phyloP scores from a whole-genome alignment of 2,797 vertebrate species.

The Siniperca undulata region DNA sequence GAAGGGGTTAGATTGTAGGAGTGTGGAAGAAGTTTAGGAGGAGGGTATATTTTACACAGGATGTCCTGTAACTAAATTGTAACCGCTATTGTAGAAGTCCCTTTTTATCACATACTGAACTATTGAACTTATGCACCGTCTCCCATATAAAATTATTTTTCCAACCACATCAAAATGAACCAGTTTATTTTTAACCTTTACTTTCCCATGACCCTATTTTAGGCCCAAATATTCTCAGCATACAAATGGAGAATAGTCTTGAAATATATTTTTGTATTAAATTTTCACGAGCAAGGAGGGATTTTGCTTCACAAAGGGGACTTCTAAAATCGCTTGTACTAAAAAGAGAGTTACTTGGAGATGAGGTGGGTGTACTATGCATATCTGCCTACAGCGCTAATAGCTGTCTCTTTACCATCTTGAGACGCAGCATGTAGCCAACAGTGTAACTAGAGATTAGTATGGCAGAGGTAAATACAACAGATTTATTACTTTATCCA shows the following conservation, averaged over 20 bases:
- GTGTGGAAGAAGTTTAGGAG: conserved; percentile 17
- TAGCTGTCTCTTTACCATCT: background rate
- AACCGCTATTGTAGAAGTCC: conserved; percentile 27
- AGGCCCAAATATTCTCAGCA: background rate
- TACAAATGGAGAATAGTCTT: background rate
- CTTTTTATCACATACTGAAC: conserved; percentile 22
- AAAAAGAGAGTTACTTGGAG: background rate
- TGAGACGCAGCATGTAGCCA: background rate
- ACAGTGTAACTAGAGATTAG: background rate
- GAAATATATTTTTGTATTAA: background rate
- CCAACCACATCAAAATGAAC: conserved; percentile 9
- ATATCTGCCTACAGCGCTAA: conserved; percentile 4
- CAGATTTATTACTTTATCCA: background rate
- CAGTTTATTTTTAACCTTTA: background rate
- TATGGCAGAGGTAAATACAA: background rate
- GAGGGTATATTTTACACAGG: conserved; percentile 34
- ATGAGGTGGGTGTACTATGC: background rate
- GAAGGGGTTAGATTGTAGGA: conserved; percentile 1
- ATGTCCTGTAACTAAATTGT: conserved; percentile 34
- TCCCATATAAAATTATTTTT: background rate
- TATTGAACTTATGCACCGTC: background rate
- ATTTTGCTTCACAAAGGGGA: background rate
- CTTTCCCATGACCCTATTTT: background rate
- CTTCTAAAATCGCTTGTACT: background rate
- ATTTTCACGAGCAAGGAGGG: background rate